Base-by-base conservation (phyloP, 1,140 invertebrate species). In the Notospermus geniculatus region DNA sequence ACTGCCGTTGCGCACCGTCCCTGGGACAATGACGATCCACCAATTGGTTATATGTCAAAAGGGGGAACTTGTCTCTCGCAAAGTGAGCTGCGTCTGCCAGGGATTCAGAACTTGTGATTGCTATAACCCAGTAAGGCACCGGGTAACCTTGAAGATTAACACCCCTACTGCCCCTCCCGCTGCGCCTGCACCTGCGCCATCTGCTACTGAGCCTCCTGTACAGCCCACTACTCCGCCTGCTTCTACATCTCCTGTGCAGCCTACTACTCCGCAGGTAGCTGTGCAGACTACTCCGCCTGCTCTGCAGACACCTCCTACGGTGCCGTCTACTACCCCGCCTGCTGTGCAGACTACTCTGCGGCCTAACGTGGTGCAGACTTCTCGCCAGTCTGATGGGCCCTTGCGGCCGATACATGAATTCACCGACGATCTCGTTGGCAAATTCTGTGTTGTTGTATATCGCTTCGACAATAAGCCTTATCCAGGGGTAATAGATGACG, bases 11-110 rank as follows among this genome's bases (percentile, higher is more conserved):
- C 59, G 56, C 46, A 17, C 64, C 4, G 29, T 69, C 54, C 39
- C 53, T 32, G 59, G 59, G 2, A 64, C 67, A 1, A 64, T 69
- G 65, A 53, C 32, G 29, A n/a, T 69, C 0, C 67, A 66, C 41
- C 67, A 69, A 56, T 19, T 66, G 17, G 27, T 62, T 45, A 28
- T 59, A 27, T 29, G 4, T 17, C 28, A 7, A 22, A 22, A 43
- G n/a, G 32, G 46, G 28, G 22, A 39, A 17, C 46, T 66, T 4
- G 15, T 17, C 13, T 68, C 52, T 36, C 56, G 63, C 29, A 54
- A 62, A 22, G 30, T 66, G 11, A 68, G 63, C 29, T 65, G 64
- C 54, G 36, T 25, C 9, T 66, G 61, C 29, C 2, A 22, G 11
- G 19, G 39, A n/a, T n/a, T n/a, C n/a, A n/a, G n/a, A n/a, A n/a